Evolutionary conservation across 1,140 invertebrate species (phyloP), one percentile per base, ranked within the genome.

Genomic region (Anoplolepis gracilipes): DNA sequence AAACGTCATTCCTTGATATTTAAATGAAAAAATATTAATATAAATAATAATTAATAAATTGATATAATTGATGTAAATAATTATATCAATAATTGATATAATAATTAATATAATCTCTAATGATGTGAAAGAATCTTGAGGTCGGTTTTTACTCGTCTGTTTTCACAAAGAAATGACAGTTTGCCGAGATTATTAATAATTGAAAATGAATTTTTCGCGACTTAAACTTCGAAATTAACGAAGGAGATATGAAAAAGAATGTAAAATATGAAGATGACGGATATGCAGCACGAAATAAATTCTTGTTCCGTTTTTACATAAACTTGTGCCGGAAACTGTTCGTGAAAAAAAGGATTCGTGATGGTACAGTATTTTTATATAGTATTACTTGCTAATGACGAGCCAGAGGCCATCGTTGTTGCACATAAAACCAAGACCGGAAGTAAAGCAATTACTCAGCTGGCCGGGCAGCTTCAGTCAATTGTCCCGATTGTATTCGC

Each of bases 391-490:
- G 76, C 39, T 79, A 81, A 85, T 81, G 39, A 79, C 6, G 53
- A 22, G 64, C 46, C 62, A 5, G 62, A 42, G 53, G 53, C 33
- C 59, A 30, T 59, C 36, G 67, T 25, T 42, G 65, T 59, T 73
- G 78, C 67, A 65, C 64, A 91, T 88, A 89, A 91, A 91, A 89
- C 87, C 82, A 65, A 82, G 87, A 86, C 91, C 89, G 92, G 92
- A 93, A 93, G 89, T 88, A 78, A 78, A 84, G 87, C 92, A 91
- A 93, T 93, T 91, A 92, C 90, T 90, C 90, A 87, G 67, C 73
- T 81, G 81, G 88, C 49, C 84, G 84, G 62, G 42, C 84, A 87
- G 64, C 78, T 62, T 57, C 57, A 70, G 85, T 82, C 87, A 88
- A 88, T 88, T 87, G 87, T 88, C 87, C 76, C 65, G 86, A 89